Evolutionary conservation across 2,888 invertebrate genomes (phyloP).

Genomic region (Proisotoma minuta): DNA sequence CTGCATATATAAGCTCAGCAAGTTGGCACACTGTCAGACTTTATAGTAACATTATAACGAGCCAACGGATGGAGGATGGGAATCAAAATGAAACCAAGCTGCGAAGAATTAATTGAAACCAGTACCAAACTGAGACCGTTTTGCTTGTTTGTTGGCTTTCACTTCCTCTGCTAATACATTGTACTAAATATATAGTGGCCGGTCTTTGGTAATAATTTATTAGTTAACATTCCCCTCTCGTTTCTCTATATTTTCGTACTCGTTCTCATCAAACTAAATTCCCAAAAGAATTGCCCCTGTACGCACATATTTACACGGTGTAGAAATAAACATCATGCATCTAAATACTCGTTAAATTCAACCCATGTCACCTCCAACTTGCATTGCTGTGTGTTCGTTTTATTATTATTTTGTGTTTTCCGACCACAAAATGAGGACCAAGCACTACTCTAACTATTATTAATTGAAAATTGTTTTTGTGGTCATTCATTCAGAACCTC

Average conservation of each 20-base stretch:
- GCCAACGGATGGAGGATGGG: too few species aligned
- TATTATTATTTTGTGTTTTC: too few species aligned
- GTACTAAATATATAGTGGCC: constrained; percentile 1
- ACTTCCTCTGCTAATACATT: too few species aligned
- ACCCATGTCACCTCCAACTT: neutral
- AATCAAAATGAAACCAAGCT: constrained; percentile 4
- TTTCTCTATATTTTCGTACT: neutral
- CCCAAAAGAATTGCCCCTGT: neutral
- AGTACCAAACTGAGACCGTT: neutral
- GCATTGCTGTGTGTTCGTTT: neutral
- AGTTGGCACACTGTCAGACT: too few species aligned
- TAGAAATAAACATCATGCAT: neutral
- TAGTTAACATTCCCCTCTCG: neutral
- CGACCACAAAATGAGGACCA: too few species aligned
- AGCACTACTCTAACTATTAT: too few species aligned
- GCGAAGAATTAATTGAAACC: constrained; percentile 5
- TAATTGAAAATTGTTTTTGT: too few species aligned
- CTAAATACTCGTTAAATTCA: neutral
- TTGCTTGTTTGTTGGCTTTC: neutral
- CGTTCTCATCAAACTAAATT: neutral
- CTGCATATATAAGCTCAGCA: too few species aligned
- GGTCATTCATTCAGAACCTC: too few species aligned
- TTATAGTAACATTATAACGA: too few species aligned
- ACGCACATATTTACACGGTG: neutral
- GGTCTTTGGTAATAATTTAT: neutral